These are phyloP conservation scores for Danio rerio DNA, from an alignment of 2,113 vertebrate species.

Conservation along the genomic window GRCz12tu NC_133191.1:33655501-33656000, in stretches of 20 bases:
- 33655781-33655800: slow-evolving; percentile 21
- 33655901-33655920: slow-evolving; percentile 13
- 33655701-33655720: slow-evolving; percentile 25
- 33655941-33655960: not conserved
- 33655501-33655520: not conserved
- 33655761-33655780: slow-evolving; percentile 31
- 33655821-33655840: not conserved
- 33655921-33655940: not conserved
- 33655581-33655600: not conserved
- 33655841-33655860: slow-evolving; percentile 25
- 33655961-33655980: slow-evolving; percentile 12
- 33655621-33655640: slow-evolving; percentile 23
- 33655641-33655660: slow-evolving; percentile 9
- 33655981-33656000: too few species aligned
- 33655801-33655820: slow-evolving; percentile 7
- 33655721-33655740: not conserved
- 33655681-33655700: slow-evolving; percentile 33
- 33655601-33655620: slow-evolving; percentile 23
- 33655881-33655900: slow-evolving; percentile 8
- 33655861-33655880: slow-evolving; percentile 14
- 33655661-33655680: slow-evolving; percentile 26
- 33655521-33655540: not conserved
- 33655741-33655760: slow-evolving; percentile 11
- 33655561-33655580: slow-evolving; percentile 29
- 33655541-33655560: slow-evolving; percentile 10